Percentiles rank a stretch among this genome's conserved stretches.
phyloP scores from a whole-genome alignment of 1,140 invertebrate species.

The Pteromalus puparum region DNA sequence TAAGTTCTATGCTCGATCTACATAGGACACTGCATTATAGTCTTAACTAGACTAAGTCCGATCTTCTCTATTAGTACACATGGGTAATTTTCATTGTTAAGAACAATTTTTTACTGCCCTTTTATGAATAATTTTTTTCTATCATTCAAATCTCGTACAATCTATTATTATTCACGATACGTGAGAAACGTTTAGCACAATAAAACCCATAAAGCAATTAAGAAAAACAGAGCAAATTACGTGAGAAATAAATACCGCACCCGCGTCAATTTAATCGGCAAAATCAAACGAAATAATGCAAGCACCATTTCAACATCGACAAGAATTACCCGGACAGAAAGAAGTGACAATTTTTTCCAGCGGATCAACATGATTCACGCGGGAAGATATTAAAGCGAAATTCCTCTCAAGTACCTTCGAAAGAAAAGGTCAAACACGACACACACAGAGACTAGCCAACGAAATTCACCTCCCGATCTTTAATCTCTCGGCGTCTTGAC shows the following conservation, averaged over 20 bases:
- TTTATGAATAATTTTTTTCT: neutral
- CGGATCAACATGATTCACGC: neutral
- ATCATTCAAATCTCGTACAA: neutral
- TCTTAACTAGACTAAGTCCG: neutral
- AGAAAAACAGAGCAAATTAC: too few relatives aligned
- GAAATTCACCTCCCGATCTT: conserved; percentile 48
- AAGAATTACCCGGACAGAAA: too few relatives aligned
- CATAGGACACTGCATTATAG: too few relatives aligned
- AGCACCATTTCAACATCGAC: too few relatives aligned
- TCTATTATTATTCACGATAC: neutral
- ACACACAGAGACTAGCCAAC: neutral
- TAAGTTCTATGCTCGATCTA: too few relatives aligned
- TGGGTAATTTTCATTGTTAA: neutral
- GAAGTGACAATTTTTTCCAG: neutral
- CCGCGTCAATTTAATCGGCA: too few relatives aligned
- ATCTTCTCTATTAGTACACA: neutral
- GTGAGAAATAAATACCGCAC: too few relatives aligned
- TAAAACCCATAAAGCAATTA: too few relatives aligned
- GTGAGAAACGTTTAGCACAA: neutral
- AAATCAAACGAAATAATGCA: neutral
- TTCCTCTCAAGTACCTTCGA: neutral
- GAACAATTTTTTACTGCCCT: neutral
- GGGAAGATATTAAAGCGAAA: neutral
- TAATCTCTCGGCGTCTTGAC: conserved; percentile 37
- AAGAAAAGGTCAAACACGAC: neutral